Conservation (phyloP, 2,888 invertebrate genomes). For the Caenorhabditis sp. region DNA sequence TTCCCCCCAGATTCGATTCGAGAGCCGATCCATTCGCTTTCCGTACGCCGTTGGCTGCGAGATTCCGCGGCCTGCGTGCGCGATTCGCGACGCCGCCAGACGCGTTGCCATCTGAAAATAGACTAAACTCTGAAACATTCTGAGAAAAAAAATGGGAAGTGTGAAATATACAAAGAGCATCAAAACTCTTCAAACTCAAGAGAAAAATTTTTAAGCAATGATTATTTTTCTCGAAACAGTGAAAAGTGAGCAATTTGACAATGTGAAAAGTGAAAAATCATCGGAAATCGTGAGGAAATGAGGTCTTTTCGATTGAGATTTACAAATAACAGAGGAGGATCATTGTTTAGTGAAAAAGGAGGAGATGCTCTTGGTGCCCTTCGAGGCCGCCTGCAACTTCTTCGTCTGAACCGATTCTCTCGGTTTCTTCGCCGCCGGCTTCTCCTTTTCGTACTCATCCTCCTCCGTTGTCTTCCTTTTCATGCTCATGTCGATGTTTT, state of each 20-base stretch:
- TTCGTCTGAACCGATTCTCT: constrained; percentile 65
- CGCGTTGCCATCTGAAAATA: constrained; percentile 39
- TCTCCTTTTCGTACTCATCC: constrained; percentile 27
- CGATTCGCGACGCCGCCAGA: constrained; percentile 69
- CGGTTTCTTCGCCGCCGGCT: constrained; percentile 55
- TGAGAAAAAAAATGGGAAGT: neutral
- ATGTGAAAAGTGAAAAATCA: neutral
- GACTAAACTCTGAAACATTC: neutral
- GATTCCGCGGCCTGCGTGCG: constrained; percentile 69
- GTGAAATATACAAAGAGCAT: too few species aligned
- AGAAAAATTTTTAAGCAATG: neutral
- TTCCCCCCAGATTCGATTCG: constrained; percentile 65
- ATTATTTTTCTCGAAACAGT: neutral
- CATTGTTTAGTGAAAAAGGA: constrained; percentile 68
- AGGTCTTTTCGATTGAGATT: neutral
- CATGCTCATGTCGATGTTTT: constrained; percentile 53
- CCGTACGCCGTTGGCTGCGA: constrained; percentile 71
- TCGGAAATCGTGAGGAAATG: neutral
- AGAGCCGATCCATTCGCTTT: constrained; percentile 74
- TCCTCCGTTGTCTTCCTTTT: constrained; percentile 39
- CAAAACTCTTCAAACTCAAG: neutral
- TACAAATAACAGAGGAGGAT: neutral
- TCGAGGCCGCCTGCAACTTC: constrained; percentile 69
- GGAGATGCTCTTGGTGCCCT: constrained; percentile 70
- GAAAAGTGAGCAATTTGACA: neutral